Percentiles rank a stretch among this genome's conserved stretches.
Evolutionary conservation across 2,113 vertebrate genomes (phyloP).

Genomic region (Sitta europaea): DNA sequence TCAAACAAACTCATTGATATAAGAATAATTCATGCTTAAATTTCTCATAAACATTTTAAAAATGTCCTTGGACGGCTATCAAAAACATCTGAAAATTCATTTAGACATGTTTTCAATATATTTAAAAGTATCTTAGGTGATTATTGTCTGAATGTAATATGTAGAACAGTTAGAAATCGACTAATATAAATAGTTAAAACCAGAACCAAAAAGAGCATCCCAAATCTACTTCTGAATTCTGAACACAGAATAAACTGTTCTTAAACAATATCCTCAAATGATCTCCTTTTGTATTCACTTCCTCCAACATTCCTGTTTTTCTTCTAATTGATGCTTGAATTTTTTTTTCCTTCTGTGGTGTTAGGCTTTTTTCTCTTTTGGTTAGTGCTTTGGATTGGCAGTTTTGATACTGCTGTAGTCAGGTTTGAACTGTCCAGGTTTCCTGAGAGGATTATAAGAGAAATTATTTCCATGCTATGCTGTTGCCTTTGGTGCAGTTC

Average conservation of each 20-base stretch:
- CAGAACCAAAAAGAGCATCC: not conserved
- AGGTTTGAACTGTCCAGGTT: not conserved
- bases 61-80: not conserved
- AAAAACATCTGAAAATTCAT: not conserved
- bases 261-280: not conserved
- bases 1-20: not conserved
- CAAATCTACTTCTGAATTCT: not conserved
- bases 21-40: not conserved
- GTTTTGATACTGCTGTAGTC: not conserved
- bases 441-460: not conserved
- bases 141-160: not conserved
- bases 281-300: not conserved
- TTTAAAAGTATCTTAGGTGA: not conserved
- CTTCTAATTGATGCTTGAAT: not conserved
- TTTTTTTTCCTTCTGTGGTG: not conserved
- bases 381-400: not conserved
- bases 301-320: not conserved
- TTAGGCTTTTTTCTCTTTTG: not conserved
- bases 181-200: not conserved
- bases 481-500: not conserved
- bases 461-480: not conserved
- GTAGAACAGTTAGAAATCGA: not conserved
- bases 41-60: not conserved
- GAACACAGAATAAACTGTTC: not conserved
- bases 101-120: not conserved